These are phyloP conservation scores for Siphlonurus alternatus DNA, from an alignment of 2,888 invertebrate species.

Conservation along the genomic window DNA sequence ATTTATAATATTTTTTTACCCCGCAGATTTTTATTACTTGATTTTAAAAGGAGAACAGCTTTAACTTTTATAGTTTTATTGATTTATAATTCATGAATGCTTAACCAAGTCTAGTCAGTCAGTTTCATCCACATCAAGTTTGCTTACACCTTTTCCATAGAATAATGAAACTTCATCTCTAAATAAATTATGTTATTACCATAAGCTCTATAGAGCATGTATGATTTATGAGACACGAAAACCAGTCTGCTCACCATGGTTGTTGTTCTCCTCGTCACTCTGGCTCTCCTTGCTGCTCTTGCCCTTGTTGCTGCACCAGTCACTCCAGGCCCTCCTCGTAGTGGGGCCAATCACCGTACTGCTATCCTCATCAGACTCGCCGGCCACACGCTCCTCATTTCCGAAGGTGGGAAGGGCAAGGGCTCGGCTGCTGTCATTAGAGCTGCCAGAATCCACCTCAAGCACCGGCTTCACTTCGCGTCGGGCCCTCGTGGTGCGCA, in stretches of 20 bases:
- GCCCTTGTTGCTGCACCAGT: slow-evolving; percentile 42
- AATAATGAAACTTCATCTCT: too few species aligned
- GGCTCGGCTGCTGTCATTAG: slow-evolving; percentile 1
- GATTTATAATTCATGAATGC: too few species aligned
- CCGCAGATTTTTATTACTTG: too few species aligned
- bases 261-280: slow-evolving; percentile 39
- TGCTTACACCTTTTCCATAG: too few species aligned
- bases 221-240: not conserved
- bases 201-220: too few species aligned
- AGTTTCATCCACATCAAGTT: too few species aligned
- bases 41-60: too few species aligned
- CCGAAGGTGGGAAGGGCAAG: not conserved
- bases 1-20: too few species aligned
- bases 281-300: slow-evolving; percentile 35
- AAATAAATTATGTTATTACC: too few species aligned
- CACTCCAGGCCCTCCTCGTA: slow-evolving; percentile 57
- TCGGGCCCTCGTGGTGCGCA: not conserved
- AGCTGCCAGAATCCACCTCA: slow-evolving; percentile 2
- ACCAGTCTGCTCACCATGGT: slow-evolving; percentile 24
- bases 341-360: slow-evolving; percentile 42
- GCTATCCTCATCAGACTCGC: slow-evolving; percentile 21
- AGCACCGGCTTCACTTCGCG: slow-evolving; percentile 4
- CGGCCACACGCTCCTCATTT: slow-evolving; percentile 4
- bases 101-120: too few species aligned
- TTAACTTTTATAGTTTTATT: too few species aligned